Conservation (phyloP, 2,797 vertebrate species). For the Trachops cirrhosus region DNA sequence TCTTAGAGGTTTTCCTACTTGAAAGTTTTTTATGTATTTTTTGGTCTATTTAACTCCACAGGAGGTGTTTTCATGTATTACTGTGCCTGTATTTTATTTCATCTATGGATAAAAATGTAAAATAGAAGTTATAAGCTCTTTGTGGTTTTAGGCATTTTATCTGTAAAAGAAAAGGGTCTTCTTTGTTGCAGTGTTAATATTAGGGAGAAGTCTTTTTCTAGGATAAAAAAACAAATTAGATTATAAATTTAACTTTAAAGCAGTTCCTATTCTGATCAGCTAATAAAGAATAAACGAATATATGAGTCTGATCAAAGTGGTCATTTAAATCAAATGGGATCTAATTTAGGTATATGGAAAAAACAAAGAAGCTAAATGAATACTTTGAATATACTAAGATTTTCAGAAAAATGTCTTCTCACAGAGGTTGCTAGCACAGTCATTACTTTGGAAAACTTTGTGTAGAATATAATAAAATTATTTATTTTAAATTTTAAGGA, state of each 20-base stretch:
- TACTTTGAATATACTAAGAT: background rate
- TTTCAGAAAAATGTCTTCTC: background rate
- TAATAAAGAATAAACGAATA: background rate
- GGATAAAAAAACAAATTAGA: background rate
- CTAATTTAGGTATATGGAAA: background rate
- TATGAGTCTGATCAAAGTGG: background rate
- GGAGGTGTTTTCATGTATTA: background rate
- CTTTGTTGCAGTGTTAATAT: background rate
- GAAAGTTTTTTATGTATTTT: background rate
- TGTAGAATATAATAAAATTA: background rate
- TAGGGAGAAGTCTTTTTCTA: background rate
- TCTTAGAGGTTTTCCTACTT: background rate
- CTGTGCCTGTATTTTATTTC: background rate
- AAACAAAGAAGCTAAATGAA: background rate
- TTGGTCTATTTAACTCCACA: background rate
- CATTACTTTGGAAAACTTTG: background rate
- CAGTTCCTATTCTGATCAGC: background rate
- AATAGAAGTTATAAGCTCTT: background rate
- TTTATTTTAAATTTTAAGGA: background rate
- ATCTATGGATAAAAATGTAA: background rate
- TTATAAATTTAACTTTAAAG: slow-evolving; percentile 1
- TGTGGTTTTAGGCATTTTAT: background rate
- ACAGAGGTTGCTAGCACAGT: background rate
- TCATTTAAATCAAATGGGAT: background rate
- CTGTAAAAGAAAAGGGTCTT: background rate